Evolutionary conservation across 2,888 invertebrate species (phyloP), one percentile per base, ranked within the genome.

Genomic region (Eumerus sabulonum): DNA sequence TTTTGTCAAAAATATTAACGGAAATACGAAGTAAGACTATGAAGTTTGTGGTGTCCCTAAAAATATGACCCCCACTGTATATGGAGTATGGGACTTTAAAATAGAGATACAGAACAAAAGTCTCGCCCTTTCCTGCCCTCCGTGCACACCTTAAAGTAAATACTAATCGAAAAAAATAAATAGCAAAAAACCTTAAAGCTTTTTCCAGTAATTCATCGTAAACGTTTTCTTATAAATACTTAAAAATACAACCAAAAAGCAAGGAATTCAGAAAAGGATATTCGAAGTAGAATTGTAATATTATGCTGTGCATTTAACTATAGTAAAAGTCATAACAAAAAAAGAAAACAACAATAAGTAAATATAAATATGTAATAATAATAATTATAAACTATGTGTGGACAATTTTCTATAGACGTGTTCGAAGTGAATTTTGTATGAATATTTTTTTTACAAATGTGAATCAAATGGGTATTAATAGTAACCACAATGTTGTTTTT

Each of bases 81-180:
- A n/a, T n/a, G n/a, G n/a, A n/a, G n/a, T n/a, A n/a, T n/a, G n/a
- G n/a, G n/a, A n/a, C n/a, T n/a, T n/a, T n/a, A n/a, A n/a, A n/a
- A n/a, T n/a, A n/a, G n/a, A n/a, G n/a, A n/a, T n/a, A n/a, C n/a
- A n/a, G n/a, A 50, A 27, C 48, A 57, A 18, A 73, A 54, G 48
- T 73, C 63, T 74, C 68, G 66, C 72, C 63, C 63, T 68, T 57
- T 70, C 74, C 74, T 79, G 74, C 79, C 79, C 74, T 79, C 79
- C 74, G 70, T 64, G 73, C 79, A 79, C 79, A 68, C 38, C 27
- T 27, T 4, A 14, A 44, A 40, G 3, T 7, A 73, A 42, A 53
- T 51, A 63, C 44, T 62, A 59, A 45, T 50, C 50, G 3, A 27
- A 27, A 27, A 2, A 27, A 27, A 7, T 27, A 27, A 27, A 27